A percentile compares a stretch with the other conserved stretches of the same genome.
Evolutionary conservation across 1,140 invertebrate genomes (phyloP).

Genomic region (Orussus abietinus): DNA sequence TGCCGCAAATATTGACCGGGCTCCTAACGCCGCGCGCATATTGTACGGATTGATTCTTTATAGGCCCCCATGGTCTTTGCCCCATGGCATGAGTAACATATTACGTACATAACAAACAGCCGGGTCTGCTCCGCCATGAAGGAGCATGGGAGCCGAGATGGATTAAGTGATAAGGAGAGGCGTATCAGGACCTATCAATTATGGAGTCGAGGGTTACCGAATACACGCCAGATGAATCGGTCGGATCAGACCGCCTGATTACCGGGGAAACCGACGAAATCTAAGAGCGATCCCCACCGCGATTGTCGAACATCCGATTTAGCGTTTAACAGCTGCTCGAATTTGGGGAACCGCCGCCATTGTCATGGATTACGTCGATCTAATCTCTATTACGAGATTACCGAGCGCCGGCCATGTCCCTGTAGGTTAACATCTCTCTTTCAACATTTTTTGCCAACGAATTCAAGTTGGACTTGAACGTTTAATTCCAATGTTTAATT

Average conservation of each 20-base stretch:
- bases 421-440: too few relatives aligned
- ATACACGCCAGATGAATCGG: constrained; percentile 13
- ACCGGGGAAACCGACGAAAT: too few relatives aligned
- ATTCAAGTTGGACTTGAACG: too few relatives aligned
- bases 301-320: too few relatives aligned
- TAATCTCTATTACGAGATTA: too few relatives aligned
- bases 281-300: too few relatives aligned
- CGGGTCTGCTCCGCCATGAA: constrained; percentile 16
- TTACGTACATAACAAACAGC: constrained; percentile 24
- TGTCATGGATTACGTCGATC: too few relatives aligned
- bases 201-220: constrained; percentile 38
- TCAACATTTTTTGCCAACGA: too few relatives aligned
- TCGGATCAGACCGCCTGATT: constrained; percentile 2
- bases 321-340: too few relatives aligned
- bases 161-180: constrained; percentile 48
- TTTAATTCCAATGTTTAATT: too few relatives aligned
- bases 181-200: constrained; percentile 51
- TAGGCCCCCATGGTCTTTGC: constrained; percentile 14
- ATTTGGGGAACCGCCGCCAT: too few relatives aligned
- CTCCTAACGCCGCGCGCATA: constrained; percentile 24
- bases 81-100: constrained; percentile 5
- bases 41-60: constrained; percentile 43
- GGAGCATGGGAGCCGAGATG: constrained; percentile 35
- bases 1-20: constrained; percentile 41
- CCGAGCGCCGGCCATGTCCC: too few relatives aligned